Percentiles rank a stretch among this genome's conserved stretches.
Conservation (phyloP, 2,888 invertebrate species). For the Nebria salina region DNA sequence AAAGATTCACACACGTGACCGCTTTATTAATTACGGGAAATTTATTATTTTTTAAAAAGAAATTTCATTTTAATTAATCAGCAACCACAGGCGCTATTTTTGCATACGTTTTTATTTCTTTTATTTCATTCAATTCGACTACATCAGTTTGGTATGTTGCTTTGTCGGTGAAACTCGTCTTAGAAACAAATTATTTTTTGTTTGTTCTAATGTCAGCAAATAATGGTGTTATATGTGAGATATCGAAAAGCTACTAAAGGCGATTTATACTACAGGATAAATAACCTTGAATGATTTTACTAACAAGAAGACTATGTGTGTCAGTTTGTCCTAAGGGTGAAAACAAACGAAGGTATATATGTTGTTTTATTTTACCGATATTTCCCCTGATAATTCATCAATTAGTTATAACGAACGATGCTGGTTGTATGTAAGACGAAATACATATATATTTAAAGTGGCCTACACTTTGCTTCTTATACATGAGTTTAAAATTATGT, state of each 20-base stretch:
- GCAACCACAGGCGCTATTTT: background rate
- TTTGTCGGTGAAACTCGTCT: too few relatives aligned
- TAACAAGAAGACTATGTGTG: background rate
- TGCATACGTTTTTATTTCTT: background rate
- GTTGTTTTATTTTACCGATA: conserved; percentile 34
- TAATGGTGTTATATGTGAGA: too few relatives aligned
- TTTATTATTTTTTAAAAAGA: background rate
- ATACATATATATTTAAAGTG: too few relatives aligned
- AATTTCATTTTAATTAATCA: background rate
- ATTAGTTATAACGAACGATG: conserved; percentile 15
- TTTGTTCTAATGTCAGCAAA: too few relatives aligned
- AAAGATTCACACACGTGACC: background rate
- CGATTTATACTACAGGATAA: too few relatives aligned
- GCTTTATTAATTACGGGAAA: background rate
- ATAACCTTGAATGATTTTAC: conserved; percentile 4
- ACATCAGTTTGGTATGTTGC: too few relatives aligned
- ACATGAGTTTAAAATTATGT: too few relatives aligned
- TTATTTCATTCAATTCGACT: background rate
- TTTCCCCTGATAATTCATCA: conserved; percentile 34
- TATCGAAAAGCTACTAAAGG: background rate
- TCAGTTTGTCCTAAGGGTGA: conserved; percentile 27
- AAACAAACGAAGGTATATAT: conserved; percentile 29
- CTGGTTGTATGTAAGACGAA: too few relatives aligned
- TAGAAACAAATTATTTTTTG: too few relatives aligned
- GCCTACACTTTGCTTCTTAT: too few relatives aligned